Evolutionary conservation across 30 jellyfish, hydroid and myxozoan genomes (phyloP), one percentile per base, ranked within the genome.

Genomic region (Turritopsis dohrnii): DNA sequence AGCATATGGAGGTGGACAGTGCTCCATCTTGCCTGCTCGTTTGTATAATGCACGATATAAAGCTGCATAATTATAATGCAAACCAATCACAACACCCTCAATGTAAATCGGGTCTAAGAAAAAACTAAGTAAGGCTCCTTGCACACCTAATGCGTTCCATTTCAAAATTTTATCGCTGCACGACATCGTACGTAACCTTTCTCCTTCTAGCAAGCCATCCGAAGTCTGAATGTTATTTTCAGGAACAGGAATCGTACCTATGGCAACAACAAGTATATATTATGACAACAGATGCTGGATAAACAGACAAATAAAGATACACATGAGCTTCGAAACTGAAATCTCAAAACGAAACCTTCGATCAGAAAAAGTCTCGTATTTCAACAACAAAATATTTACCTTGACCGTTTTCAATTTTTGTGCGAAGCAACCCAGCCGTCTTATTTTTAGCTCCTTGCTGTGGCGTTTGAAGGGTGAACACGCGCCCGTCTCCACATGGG

Each of bases 401-500:
- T 74, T 93, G 98, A 71, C 96, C 96, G 88, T 88, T 88, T 86
- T 93, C 98, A 76, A 93, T 83, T 79, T 93, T 93, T 24, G 98
- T 88, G 74, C 98, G 85, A 25, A 93, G 74, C 84, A 88, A 66
- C 23, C 98, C 98, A 84, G 90, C 86, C 4, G 98, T 93, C 69
- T 85, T 93, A 79, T 93, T 93, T 75, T 76, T 88, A 17, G 96
- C 91, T 7, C 80, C 66, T 54, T 28, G 80, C 65, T 93, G 81
- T 21, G 80, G 66, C 21, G 87, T 31, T 41, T 88, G 90, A 27
- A 31, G 29, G 7, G 83, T 81, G 83, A 88, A 93, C 28, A 93
- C 96, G 20, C 98, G 83, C 31, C 98, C 98, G 86, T 93, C 98
- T 5, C 98, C 98, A 88, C 98, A 93, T 0, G 98, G 98, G 20